phyloP scores from a whole-genome alignment of 2,797 vertebrate genomes.

The Pempheris klunzingeri region DNA sequence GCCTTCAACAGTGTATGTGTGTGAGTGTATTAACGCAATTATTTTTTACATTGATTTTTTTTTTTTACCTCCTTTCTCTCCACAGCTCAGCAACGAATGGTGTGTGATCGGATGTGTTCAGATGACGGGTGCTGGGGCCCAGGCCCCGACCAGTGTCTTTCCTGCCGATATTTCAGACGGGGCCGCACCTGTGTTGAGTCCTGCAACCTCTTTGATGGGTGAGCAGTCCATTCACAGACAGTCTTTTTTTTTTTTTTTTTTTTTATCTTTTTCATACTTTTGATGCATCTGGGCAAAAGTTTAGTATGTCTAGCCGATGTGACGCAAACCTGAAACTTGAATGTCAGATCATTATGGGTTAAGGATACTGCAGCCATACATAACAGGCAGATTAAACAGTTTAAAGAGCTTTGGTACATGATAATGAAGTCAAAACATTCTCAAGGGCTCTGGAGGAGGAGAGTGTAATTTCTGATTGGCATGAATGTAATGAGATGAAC shows the following conservation, averaged over 20 bases:
- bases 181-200: slow-evolving; percentile 92
- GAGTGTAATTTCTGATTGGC: slow-evolving; percentile 67
- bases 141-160: slow-evolving; percentile 94
- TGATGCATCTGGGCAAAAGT: not conserved
- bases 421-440: slow-evolving; percentile 64
- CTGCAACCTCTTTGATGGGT: slow-evolving; percentile 94
- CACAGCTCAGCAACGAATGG: slow-evolving; percentile 91
- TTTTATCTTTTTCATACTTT: not conserved
- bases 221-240: slow-evolving; percentile 59
- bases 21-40: slow-evolving; percentile 46
- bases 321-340: slow-evolving; percentile 9
- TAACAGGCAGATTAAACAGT: slow-evolving; percentile 57
- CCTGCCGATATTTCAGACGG: slow-evolving; percentile 92
- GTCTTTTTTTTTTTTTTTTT: no score
- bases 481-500: slow-evolving; percentile 72
- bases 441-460: slow-evolving; percentile 62
- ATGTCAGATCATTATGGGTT: slow-evolving; percentile 17
- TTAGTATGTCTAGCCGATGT: not conserved
- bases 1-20: slow-evolving; percentile 68
- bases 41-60: not conserved
- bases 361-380: slow-evolving; percentile 16
- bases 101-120: slow-evolving; percentile 93
- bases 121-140: slow-evolving; percentile 95
- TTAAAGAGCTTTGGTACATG: slow-evolving; percentile 59
- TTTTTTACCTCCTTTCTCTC: slow-evolving; percentile 15